Conservation (phyloP, 1,140 invertebrate genomes). For the Heliothis subflexa region DNA sequence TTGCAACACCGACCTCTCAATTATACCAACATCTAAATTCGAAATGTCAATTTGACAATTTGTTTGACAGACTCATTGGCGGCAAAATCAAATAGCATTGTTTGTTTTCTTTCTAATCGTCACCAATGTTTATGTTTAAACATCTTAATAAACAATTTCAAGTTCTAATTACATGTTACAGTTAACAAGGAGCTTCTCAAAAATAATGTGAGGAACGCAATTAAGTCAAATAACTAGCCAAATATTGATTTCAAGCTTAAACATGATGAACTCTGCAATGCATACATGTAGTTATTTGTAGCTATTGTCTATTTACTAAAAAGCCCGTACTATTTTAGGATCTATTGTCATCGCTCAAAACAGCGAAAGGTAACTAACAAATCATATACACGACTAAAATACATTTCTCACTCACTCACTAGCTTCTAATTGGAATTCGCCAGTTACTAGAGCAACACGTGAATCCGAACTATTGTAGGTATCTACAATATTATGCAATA, state of each 20-base stretch:
- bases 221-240: background rate
- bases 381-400: constrained; percentile 45
- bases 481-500: constrained; percentile 48
- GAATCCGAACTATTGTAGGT: background rate
- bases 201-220: background rate
- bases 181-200: background rate
- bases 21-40: background rate
- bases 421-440: constrained; percentile 37
- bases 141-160: background rate
- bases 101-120: background rate
- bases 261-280: too few relatives aligned
- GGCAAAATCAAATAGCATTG: constrained; percentile 9
- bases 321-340: constrained; percentile 51
- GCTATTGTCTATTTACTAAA: constrained; percentile 18
- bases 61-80: background rate
- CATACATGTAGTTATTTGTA: background rate
- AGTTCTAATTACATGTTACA: background rate
- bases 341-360: constrained; percentile 58
- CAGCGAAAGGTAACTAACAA: constrained; percentile 51
- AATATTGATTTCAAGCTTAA: too few relatives aligned
- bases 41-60: constrained; percentile 8
- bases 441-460: constrained; percentile 34
- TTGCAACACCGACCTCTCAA: background rate
- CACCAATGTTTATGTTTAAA: background rate
- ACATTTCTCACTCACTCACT: constrained; percentile 44